A percentile compares a stretch with the other conserved stretches of the same genome.
These are phyloP conservation scores for Ormyrus nitidulus DNA, from an alignment of 2,888 invertebrate species.

Conservation along the genomic window DNA sequence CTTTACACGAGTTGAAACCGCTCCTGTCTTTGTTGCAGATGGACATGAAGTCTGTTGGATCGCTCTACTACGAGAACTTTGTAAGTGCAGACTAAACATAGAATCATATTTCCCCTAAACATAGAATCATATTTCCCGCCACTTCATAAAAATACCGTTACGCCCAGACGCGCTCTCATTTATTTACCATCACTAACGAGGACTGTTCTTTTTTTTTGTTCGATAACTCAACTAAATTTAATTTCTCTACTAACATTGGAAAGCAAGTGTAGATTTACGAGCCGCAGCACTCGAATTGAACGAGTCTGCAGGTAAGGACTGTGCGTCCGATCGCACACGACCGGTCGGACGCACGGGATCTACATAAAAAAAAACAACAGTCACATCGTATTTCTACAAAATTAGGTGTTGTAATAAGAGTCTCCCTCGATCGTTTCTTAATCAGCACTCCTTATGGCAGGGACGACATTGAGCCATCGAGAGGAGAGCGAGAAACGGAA, in stretches of 20 bases:
- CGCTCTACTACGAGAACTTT: conserved; percentile 97
- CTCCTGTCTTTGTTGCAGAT: conserved; percentile 84
- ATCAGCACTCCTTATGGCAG: conserved; percentile 44
- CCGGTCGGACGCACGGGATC: neutral
- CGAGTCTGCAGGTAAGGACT: neutral
- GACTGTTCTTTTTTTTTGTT: conserved; percentile 46
- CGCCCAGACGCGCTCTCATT: conserved; percentile 43
- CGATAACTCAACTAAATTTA: neutral
- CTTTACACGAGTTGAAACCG: conserved; percentile 73
- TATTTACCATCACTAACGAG: conserved; percentile 23
- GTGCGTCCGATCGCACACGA: neutral
- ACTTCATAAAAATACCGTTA: conserved; percentile 20
- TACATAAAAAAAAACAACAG: conserved; percentile 36
- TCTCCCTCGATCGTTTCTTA: conserved; percentile 39
- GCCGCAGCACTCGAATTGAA: no score
- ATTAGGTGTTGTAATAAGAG: conserved; percentile 28
- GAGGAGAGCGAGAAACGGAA: conserved; percentile 33
- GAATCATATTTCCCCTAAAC: conserved; percentile 49
- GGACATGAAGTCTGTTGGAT: conserved; percentile 97
- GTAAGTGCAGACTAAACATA: conserved; percentile 82
- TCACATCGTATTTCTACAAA: conserved; percentile 1
- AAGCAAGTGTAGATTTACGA: neutral
- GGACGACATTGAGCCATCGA: conserved; percentile 32
- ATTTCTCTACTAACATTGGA: neutral
- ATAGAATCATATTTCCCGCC: conserved; percentile 50